Evolutionary conservation across 1,140 invertebrate species (phyloP), one percentile per base, ranked within the genome.

Genomic region (Aethina tumida): DNA sequence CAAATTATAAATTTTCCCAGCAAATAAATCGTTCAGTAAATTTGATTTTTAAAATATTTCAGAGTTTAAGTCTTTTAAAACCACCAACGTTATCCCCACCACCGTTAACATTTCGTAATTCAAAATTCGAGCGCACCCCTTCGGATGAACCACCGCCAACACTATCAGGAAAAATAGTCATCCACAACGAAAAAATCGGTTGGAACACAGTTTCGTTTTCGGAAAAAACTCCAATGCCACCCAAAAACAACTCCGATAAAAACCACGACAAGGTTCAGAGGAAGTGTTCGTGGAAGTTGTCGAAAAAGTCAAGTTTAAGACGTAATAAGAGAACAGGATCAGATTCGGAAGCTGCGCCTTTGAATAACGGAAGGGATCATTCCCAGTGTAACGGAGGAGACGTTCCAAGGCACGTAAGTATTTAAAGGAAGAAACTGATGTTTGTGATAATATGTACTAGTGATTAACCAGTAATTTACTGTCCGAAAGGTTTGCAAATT

Each of bases 311-410:
- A 1, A 81, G 78, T 35, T 58, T 81, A 4, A 65, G 70, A 19
- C 67, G 68, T 28, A 79, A 77, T 55, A 64, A 75, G 55, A 60
- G 71, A 39, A 70, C 68, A 15, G 68, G 67, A 3, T 73, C 71
- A 1, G 70, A 73, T 47, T 71, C 70, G 7, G 71, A 73, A 44
- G 68, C 67, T 4, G 60, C 63, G 7, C 66, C 77, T 20, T 59
- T 81, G 3, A 82, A 82, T 49, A 81, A 81, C 53, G 74, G 70
- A 20, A 61, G 71, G 18, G 77, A 81, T 52, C 77, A 81, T 51
- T 68, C 68, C 5, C 70, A 79, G 43, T 85, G 79, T 56, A 88
- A 86, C 55, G 83, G 78, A 12, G 70, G 69, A 35, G 60, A 71
- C 10, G 63, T 70, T 17, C 69, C 65, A 36, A 48, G 56, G 47